Evolutionary conservation across 1,140 invertebrate genomes (phyloP), one percentile per base, ranked within the genome.

Genomic region (Acromyrmex heyeri): DNA sequence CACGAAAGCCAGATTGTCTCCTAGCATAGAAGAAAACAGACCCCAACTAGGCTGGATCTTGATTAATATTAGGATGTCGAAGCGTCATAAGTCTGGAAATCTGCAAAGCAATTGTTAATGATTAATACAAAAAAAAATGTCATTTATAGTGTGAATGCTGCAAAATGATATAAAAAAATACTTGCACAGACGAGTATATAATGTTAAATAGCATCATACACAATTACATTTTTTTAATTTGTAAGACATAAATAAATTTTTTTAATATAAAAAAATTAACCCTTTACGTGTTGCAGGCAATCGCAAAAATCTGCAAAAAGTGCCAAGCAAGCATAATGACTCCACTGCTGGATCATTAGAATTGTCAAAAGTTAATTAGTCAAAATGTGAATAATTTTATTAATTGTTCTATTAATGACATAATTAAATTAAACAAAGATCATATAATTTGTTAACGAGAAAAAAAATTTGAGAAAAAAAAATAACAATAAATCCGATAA

Each of bases 51-150:
- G 94, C 94, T 96, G 96, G 94, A 96, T 94, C 94, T 96, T 95
- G 94, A 96, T 96, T 96, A 96, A 93, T 95, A 94, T 96, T 96
- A 96, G 93, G 92, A 95, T 95, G 95, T 96, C 96, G 95, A 96
- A 96, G 94, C 95, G 96, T 97, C 96, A 97, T 96, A 97, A 97
- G 91, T 97, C 97, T 94, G 96, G 96, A 94, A 97, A 97, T 95
- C 95, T 96, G 93, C 81, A 95, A 91, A 87, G 85, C 87, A 78
- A 91, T 92, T 91, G 86, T 83, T 89, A 69, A 55, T 72, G 59
- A 88, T 88, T 92, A 90, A 78, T 90, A 61, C 27, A 44, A 62
- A 61, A n/a, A 3, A 34, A 21, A 59, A 34, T 59, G 16, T 24
- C 3, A 24, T n/a, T 14, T 30, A 64, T 48, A 16, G 6, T 59